A percentile compares a stretch with the other conserved stretches of the same genome.
These are phyloP conservation scores for Fukomys damarensis DNA, from an alignment of 2,113 vertebrate genomes.

Conservation along the genomic window DNA sequence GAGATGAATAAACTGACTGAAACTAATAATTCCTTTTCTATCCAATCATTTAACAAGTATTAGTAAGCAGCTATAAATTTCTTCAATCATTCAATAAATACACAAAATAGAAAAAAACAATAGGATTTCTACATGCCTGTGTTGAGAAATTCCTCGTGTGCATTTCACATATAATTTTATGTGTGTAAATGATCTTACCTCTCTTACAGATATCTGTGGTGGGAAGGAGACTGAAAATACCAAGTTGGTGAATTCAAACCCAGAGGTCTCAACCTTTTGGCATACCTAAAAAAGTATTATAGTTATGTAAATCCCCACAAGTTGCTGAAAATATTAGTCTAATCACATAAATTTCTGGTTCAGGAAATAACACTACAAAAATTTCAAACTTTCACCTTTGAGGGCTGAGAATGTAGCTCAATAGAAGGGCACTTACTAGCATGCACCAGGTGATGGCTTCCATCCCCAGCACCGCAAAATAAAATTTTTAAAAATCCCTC, in stretches of 20 bases:
- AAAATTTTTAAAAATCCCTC: neutral
- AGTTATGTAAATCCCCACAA: conserved; percentile 61
- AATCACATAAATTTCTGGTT: neutral
- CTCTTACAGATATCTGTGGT: conserved; percentile 95
- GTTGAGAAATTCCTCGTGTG: neutral
- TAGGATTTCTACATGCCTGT: neutral
- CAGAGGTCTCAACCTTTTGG: conserved; percentile 88
- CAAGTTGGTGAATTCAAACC: conserved; percentile 93
- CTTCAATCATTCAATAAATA: conserved; percentile 37
- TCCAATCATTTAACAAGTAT: conserved; percentile 29
- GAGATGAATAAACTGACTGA: neutral
- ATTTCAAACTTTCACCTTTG: neutral
- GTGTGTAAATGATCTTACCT: conserved; percentile 88
- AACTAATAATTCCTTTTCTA: neutral
- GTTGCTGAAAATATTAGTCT: conserved; percentile 20
- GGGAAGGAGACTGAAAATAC: conserved; percentile 96
- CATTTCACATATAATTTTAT: neutral
- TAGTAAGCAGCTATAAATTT: conserved; percentile 27
- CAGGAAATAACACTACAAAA: neutral
- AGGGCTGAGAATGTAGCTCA: neutral
- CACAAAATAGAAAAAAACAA: conserved; percentile 44
- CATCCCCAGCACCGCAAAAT: neutral
- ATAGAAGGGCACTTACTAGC: fast-evolving
- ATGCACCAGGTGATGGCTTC: neutral
- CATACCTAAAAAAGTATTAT: conserved; percentile 88